Conservation (phyloP, 2,113 vertebrate genomes). For the Xerus inauris region DNA sequence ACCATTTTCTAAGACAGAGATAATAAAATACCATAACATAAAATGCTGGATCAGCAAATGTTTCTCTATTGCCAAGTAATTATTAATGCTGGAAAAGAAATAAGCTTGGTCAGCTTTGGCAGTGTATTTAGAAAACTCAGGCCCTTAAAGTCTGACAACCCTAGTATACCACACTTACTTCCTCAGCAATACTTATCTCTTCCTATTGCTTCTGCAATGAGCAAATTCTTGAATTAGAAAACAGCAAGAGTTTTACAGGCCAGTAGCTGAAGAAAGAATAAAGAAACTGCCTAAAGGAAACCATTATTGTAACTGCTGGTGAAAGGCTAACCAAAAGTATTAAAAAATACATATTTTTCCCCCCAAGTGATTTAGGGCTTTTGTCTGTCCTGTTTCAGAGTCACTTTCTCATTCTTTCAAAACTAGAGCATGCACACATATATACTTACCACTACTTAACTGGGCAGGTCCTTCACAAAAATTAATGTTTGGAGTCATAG, state of each 20-base stretch:
- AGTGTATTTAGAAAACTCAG: slow-evolving; percentile 50
- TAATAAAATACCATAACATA: slow-evolving; percentile 65
- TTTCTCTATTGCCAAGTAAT: slow-evolving; percentile 59
- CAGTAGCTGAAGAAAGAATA: background rate
- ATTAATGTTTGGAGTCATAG: background rate
- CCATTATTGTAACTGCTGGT: background rate
- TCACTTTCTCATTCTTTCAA: background rate
- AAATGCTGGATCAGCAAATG: slow-evolving; percentile 74
- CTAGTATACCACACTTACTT: background rate
- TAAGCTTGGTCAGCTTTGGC: slow-evolving; percentile 62
- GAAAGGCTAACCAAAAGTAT: background rate
- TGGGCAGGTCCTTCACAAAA: background rate
- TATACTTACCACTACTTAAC: background rate
- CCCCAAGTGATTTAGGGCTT: background rate
- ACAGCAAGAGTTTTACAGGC: background rate
- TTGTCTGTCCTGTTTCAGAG: background rate
- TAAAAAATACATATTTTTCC: background rate
- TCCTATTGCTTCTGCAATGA: background rate
- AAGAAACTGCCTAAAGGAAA: background rate
- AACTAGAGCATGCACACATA: background rate
- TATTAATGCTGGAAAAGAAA: slow-evolving; percentile 68
- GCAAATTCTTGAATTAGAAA: background rate
- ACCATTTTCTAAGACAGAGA: slow-evolving; percentile 70
- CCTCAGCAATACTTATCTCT: background rate
- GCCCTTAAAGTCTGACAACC: background rate